phyloP scores from a whole-genome alignment of 2,888 invertebrate species.

The Tachina fera region DNA sequence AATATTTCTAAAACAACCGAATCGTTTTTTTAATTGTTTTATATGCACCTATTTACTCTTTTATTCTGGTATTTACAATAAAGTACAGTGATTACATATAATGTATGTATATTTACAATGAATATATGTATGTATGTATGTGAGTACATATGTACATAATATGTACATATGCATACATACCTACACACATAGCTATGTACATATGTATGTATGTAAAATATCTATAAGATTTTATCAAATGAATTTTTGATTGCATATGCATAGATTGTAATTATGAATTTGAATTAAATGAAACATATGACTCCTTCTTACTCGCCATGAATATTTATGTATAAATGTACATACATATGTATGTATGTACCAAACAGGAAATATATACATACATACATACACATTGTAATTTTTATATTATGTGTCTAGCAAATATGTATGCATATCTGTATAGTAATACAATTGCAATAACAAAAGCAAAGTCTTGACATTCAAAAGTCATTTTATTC shows the following conservation, averaged over 20 bases:
- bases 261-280: not conserved
- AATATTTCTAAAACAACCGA: no score
- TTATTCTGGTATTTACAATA: no score
- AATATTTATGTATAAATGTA: no score
- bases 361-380: conserved; percentile 7
- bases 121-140: no score
- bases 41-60: no score
- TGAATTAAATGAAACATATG: not conserved
- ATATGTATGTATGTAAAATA: not conserved
- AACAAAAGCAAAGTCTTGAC: conserved; percentile 62
- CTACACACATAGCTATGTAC: not conserved
- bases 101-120: no score
- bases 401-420: conserved; percentile 59
- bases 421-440: conserved; percentile 13
- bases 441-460: conserved; percentile 24
- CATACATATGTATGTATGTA: not conserved
- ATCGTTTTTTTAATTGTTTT: no score
- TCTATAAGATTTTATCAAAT: not conserved
- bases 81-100: no score
- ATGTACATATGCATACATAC: no score
- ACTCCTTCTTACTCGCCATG: not conserved
- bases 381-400: conserved; percentile 32
- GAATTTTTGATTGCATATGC: no score
- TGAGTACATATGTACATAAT: no score
- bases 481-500: conserved; percentile 63